A percentile compares a stretch with the other conserved stretches of the same genome.
Conservation (phyloP, 2,113 vertebrate genomes). For the Athene cunicularia region DNA sequence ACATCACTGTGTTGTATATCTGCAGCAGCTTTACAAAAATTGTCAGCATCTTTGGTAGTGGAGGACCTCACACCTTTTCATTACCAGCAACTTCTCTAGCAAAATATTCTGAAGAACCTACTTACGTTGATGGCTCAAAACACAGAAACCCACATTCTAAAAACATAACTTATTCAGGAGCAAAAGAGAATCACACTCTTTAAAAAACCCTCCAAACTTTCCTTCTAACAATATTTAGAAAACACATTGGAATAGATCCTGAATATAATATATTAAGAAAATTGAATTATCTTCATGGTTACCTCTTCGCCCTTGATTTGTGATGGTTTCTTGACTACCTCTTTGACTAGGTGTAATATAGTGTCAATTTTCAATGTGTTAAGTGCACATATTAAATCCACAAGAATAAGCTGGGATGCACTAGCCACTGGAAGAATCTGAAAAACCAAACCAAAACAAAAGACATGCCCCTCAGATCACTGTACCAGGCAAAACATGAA, state of each 20-base stretch:
- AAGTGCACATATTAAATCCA: constrained; percentile 89
- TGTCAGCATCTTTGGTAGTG: not conserved
- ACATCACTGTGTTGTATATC: not conserved
- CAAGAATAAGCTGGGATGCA: constrained; percentile 83
- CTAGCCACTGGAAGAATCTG: constrained; percentile 85
- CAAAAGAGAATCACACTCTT: not conserved
- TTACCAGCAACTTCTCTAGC: not conserved
- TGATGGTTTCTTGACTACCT: constrained; percentile 94
- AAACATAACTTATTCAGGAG: not conserved
- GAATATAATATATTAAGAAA: not conserved
- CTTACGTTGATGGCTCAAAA: not conserved
- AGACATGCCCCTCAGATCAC: not conserved
- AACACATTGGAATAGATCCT: not conserved
- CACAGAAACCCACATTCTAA: not conserved
- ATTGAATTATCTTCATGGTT: not conserved
- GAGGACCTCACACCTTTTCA: not conserved
- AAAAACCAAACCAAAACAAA: not conserved
- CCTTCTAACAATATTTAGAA: not conserved
- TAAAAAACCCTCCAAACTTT: not conserved
- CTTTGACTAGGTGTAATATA: constrained; percentile 89
- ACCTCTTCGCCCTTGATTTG: constrained; percentile 94
- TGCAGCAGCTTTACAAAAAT: not conserved
- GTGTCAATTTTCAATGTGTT: constrained; percentile 82
- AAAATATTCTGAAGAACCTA: not conserved
- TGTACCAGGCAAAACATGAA: not conserved